Conservation (phyloP, 2,797 vertebrate species). For the Microtus californicus region DNA sequence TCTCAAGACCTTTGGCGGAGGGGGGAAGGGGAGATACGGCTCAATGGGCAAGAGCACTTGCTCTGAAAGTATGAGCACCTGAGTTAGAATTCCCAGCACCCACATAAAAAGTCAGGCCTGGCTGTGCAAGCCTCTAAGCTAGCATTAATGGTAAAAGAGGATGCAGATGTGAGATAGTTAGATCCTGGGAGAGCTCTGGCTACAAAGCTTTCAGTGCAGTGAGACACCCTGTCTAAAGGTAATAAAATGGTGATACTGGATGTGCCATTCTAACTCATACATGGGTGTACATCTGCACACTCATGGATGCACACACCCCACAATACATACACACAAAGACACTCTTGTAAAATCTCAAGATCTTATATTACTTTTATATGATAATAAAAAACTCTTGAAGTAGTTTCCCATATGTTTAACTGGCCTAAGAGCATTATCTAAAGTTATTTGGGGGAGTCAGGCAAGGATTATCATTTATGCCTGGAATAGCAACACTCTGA, state of each 20-base stretch:
- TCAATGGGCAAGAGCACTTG: no score
- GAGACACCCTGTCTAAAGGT: neutral
- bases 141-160: neutral
- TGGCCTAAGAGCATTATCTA: neutral
- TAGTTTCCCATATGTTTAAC: neutral
- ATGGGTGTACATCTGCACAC: neutral
- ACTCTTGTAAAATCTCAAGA: neutral
- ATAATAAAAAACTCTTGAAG: neutral
- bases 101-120: neutral
- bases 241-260: no score
- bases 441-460: neutral
- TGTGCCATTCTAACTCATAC: neutral
- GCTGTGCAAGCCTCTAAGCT: neutral
- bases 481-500: neutral
- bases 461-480: neutral
- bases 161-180: neutral
- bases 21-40: neutral
- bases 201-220: neutral
- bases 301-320: neutral
- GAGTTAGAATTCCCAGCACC: neutral
- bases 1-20: no score
- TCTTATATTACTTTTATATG: neutral
- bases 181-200: neutral
- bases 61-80: neutral
- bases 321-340: neutral